A percentile compares a stretch with the other conserved stretches of the same genome.
Evolutionary conservation across 2,113 vertebrate genomes (phyloP).

Genomic region (Etia nguti): DNA sequence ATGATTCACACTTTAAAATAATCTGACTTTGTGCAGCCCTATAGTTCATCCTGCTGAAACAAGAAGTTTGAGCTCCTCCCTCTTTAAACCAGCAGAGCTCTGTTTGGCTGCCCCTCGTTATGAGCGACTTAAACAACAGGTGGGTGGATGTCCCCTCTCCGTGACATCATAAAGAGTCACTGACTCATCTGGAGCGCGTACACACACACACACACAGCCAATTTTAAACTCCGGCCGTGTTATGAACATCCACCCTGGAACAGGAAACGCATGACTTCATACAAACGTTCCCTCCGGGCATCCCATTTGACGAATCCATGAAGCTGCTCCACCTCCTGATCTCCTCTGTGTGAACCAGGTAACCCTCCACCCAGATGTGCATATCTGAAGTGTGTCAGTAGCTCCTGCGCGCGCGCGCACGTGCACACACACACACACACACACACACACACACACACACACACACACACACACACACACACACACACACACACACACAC

Average conservation of each 20-base stretch:
- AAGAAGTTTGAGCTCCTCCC: neutral
- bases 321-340: neutral
- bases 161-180: neutral
- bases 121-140: neutral
- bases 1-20: neutral
- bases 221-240: neutral
- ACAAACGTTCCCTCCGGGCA: neutral
- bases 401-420: rapidly evolving
- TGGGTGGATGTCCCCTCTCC: neutral
- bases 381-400: neutral
- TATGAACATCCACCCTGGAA: neutral
- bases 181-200: rapidly evolving
- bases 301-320: neutral
- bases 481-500: neutral
- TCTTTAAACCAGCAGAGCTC: neutral
- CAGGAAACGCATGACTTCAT: neutral
- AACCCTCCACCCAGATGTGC: neutral
- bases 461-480: rapidly evolving
- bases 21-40: neutral
- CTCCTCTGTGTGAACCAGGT: neutral
- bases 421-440: too few species aligned
- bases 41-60: neutral
- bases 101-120: neutral
- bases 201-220: too few species aligned
- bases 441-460: neutral